phyloP scores from a whole-genome alignment of 1,140 invertebrate species.

The Drosophila ercepeae region DNA sequence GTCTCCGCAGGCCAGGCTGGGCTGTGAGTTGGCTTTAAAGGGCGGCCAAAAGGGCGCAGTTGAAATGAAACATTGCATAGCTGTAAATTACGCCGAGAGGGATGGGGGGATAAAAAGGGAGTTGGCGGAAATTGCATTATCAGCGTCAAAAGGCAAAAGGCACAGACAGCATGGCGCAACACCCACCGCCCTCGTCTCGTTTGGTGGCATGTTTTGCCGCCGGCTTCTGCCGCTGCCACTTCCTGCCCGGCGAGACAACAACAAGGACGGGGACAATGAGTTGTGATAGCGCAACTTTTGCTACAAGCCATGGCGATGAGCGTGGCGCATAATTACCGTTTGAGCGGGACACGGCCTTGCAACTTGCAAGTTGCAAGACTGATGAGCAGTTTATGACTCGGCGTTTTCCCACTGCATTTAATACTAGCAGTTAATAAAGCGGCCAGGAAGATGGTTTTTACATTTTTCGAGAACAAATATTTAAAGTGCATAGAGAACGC shows the following conservation, averaged over 20 bases:
- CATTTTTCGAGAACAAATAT: not conserved
- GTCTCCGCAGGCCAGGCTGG: constrained; percentile 10
- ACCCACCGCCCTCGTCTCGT: constrained; percentile 3
- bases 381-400: constrained; percentile 82
- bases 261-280: constrained; percentile 50
- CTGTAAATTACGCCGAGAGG: constrained; percentile 64
- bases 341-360: constrained; percentile 8
- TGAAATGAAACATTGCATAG: constrained; percentile 80
- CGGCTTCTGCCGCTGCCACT: constrained; percentile 66
- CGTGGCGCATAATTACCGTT: constrained; percentile 72
- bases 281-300: constrained; percentile 76
- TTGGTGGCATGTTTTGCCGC: constrained; percentile 57
- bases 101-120: constrained; percentile 7
- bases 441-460: not conserved
- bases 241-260: constrained; percentile 62
- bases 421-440: constrained; percentile 74
- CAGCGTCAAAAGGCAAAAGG: constrained; percentile 73
- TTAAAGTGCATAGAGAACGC: constrained; percentile 8
- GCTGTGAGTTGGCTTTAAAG: constrained; percentile 44
- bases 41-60: constrained; percentile 30
- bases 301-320: constrained; percentile 60
- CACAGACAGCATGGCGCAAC: constrained; percentile 5
- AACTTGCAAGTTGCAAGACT: constrained; percentile 46
- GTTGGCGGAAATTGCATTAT: constrained; percentile 77
- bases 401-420: constrained; percentile 72